A percentile compares a stretch with the other conserved stretches of the same genome.
phyloP scores from a whole-genome alignment of 2,113 vertebrate genomes.

The Genyomyrus donnyi region DNA sequence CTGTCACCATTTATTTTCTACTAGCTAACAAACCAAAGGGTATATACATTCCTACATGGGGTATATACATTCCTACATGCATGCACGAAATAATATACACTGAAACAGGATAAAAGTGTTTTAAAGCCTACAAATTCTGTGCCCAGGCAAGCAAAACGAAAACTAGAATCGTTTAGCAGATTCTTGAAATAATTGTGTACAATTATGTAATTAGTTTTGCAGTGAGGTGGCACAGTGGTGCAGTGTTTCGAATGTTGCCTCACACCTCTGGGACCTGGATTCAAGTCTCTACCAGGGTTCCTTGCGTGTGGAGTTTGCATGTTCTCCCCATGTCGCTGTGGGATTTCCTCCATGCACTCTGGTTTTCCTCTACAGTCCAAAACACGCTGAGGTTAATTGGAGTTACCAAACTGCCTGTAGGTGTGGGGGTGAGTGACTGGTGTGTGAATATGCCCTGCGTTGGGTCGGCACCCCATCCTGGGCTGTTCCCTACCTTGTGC shows the following conservation, averaged over 20 bases:
- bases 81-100: background rate
- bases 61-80: background rate
- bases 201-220: background rate
- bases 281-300: background rate
- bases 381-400: background rate
- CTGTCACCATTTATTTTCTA: background rate
- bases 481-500: background rate
- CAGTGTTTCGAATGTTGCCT: background rate
- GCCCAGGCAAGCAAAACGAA: background rate
- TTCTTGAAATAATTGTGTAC: background rate
- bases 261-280: background rate
- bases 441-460: background rate
- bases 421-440: background rate
- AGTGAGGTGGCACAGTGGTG: background rate
- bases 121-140: background rate
- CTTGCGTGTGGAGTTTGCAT: background rate
- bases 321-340: background rate
- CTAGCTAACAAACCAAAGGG: background rate
- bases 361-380: background rate
- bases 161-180: background rate
- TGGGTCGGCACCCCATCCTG: background rate
- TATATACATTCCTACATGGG: background rate
- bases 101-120: background rate
- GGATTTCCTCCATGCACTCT: background rate
- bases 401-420: background rate